Evolutionary conservation across 2,888 invertebrate species (phyloP), one percentile per base, ranked within the genome.

Genomic region (Lasioglossum villosulum): DNA sequence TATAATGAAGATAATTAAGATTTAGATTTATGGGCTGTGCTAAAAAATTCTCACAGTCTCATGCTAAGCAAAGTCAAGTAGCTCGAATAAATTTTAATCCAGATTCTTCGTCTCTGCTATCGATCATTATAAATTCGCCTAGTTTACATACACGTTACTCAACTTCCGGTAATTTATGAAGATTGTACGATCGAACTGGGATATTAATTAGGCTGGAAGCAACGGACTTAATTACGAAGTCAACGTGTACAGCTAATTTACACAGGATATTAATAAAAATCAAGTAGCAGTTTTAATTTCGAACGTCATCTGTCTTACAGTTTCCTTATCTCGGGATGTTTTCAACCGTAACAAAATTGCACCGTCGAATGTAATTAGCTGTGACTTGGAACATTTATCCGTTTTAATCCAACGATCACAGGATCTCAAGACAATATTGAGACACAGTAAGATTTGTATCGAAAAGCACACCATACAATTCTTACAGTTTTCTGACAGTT

Each of bases 161-260:
- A 63, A 30, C 63, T 30, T 63, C 63, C 63, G 30, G 63, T 63
- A 63, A 63, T 63, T 63, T 30, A 63, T 63, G 16, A 71, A 71
- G 48, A 48, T 63, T 30, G 5, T 30, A 5, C 63, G 63, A 63
- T 30, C 63, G 63, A 63, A 30, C 63, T 63, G 16, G 30, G 63
- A 63, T 63, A 63, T 63, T 63, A 63, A 63, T 63, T 63, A 63
- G 63, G 14, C 16, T 59, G 14, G 2, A 27, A 30, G 27, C 63
- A 63, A 30, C 63, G 63, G 16, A 16, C 16, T 30, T 30, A 30
- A 63, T 63, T 63, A 30, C 30, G 14, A 30, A 30, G 30, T 4
- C 16, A 63, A 59, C 27, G 14, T 27, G 14, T 14, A 14, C 59
- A 27, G 4, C 27, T 27, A 27, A n/a, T 63, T 63, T 30, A 16